Evolutionary conservation across 92 coral and sea anemone genomes (phyloP).

Genomic region (Porites cylindrica): DNA sequence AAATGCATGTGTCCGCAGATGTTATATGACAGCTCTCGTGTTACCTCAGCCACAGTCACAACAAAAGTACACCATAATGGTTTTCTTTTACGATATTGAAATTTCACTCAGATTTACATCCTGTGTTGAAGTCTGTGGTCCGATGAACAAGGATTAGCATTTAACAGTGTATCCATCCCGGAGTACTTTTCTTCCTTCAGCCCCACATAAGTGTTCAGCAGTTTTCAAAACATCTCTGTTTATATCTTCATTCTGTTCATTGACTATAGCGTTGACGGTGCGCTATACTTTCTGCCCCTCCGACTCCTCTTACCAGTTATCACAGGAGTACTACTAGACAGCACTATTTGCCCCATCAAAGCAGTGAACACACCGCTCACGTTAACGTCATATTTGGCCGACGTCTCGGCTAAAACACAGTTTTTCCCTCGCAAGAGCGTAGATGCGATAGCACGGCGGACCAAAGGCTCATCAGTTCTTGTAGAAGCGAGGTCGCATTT

Average conservation of each 20-base stretch:
- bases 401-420: slow-evolving; percentile 76
- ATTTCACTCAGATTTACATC: not conserved
- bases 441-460: slow-evolving; percentile 54
- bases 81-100: not conserved
- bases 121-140: not conserved
- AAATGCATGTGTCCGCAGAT: not conserved
- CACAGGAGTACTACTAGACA: slow-evolving; percentile 45
- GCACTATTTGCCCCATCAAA: slow-evolving; percentile 81
- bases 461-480: slow-evolving; percentile 52
- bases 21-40: not conserved
- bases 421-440: slow-evolving; percentile 65
- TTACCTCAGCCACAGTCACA: not conserved
- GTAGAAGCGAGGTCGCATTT: slow-evolving; percentile 86
- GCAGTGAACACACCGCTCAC: slow-evolving; percentile 82
- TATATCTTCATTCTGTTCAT: not conserved
- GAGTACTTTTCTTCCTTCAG: not conserved
- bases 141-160: not conserved
- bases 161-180: not conserved
- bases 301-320: slow-evolving; percentile 6
- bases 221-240: not conserved
- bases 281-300: not conserved
- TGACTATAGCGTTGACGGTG: not conserved
- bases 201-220: not conserved
- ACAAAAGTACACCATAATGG: not conserved
- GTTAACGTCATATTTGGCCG: slow-evolving; percentile 82